A percentile compares a stretch with the other conserved stretches of the same genome.
These are phyloP conservation scores for Thamnaconus septentrionalis DNA, from an alignment of 2,113 vertebrate species.

Conservation along the genomic window DNA sequence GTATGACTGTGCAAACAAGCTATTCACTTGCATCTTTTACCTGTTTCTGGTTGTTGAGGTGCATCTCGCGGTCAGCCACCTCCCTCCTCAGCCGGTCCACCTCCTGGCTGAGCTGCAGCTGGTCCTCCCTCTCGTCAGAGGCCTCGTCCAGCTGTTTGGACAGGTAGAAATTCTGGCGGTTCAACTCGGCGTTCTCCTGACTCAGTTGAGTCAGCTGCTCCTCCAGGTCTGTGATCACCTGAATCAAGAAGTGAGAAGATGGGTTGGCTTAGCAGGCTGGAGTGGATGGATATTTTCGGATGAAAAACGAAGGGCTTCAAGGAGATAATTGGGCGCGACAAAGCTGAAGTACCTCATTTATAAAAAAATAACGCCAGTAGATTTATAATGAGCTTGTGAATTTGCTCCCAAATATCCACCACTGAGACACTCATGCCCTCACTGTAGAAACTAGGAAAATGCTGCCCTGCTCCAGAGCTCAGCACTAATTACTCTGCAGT, in stretches of 20 bases:
- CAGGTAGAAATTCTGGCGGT: constrained; percentile 97
- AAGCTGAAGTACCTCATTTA: not conserved
- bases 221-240: constrained; percentile 98
- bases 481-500: constrained; percentile 9
- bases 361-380: not conserved
- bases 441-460: not conserved
- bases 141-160: constrained; percentile 97
- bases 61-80: constrained; percentile 96
- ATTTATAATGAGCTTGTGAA: not conserved
- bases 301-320: no score
- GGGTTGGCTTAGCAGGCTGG: no score
- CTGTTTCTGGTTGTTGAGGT: constrained; percentile 98
- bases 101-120: constrained; percentile 89
- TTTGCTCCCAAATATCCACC: not conserved
- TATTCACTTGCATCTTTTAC: constrained; percentile 50
- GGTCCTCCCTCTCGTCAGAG: constrained; percentile 88
- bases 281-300: no score
- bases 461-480: not conserved
- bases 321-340: no score
- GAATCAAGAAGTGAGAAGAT: constrained; percentile 16
- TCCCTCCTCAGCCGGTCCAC: constrained; percentile 94
- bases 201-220: constrained; percentile 96
- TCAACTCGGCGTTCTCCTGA: constrained; percentile 96
- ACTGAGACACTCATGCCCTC: not conserved
- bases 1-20: not conserved